A percentile compares a stretch with the other conserved stretches of the same genome.
These are phyloP conservation scores for Centropus unirufus DNA, from an alignment of 2,113 vertebrate species.

Conservation along the genomic window DNA sequence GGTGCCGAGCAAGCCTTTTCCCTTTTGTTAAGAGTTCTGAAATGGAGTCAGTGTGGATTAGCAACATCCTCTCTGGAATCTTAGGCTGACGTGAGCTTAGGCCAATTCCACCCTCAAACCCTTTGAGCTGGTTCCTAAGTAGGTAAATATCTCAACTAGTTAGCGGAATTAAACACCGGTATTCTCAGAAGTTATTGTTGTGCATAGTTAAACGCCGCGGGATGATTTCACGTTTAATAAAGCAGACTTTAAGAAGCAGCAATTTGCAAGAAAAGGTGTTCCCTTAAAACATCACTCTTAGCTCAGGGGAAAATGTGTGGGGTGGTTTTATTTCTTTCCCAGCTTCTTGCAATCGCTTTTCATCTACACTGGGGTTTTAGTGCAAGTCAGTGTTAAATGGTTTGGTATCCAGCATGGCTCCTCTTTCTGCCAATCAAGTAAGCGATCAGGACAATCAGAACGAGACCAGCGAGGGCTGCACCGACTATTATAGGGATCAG, in stretches of 20 bases:
- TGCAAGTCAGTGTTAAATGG: conserved; percentile 89
- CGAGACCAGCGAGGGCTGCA: conserved; percentile 91
- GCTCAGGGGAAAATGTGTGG: conserved; percentile 41
- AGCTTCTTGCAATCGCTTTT: conserved; percentile 65
- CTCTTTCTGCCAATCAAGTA: conserved; percentile 96
- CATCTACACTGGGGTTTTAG: conserved; percentile 73
- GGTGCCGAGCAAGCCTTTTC: conserved; percentile 57
- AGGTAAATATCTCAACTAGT: conserved; percentile 79
- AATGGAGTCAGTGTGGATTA: conserved; percentile 68
- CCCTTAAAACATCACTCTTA: conserved; percentile 56
- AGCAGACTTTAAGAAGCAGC: conserved; percentile 76
- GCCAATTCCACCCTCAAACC: conserved; percentile 68
- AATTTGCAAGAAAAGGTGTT: conserved; percentile 75
- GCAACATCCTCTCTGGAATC: conserved; percentile 62
- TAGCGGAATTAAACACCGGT: conserved; percentile 81
- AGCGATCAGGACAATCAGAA: conserved; percentile 92
- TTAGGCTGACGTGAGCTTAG: conserved; percentile 32
- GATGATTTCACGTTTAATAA: conserved; percentile 82
- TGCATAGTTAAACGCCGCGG: conserved; percentile 83
- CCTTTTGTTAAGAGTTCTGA: conserved; percentile 72
- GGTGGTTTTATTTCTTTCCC: not conserved
- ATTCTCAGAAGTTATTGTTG: conserved; percentile 75
- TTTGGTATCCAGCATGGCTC: conserved; percentile 98
- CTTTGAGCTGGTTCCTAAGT: conserved; percentile 75
- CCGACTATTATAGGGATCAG: conserved; percentile 96